Base-by-base conservation (phyloP, 1,140 invertebrate species). In the Metopolophium dirhodum region DNA sequence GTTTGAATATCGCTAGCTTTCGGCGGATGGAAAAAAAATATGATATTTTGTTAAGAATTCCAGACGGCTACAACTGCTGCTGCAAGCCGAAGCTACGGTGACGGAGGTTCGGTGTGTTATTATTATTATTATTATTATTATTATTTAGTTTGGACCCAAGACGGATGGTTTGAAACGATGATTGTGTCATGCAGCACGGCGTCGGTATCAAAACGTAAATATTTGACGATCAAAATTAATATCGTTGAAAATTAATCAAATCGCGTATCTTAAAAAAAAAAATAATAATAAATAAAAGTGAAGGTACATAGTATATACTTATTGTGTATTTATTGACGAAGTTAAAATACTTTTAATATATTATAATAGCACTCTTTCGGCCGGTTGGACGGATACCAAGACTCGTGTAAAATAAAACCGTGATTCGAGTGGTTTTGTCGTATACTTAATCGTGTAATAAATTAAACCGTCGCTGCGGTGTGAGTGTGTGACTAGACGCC, bases 221-320 rank as follows among this genome's bases (percentile, higher is more conserved):
- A n/a, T 86, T 86, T 86, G 85, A 86, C 45, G 85, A 86, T 86
- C 47, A 86, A 86, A 86, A 86, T 86, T 23, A 86, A 86, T n/a
- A n/a, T 20, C 14, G 23, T 18, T 20, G 85, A 86, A 47, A 86
- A 86, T 86, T 86, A 86, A 86, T 86, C 85, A 86, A 86, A 86
- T 49, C 26, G 85, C 45, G 85, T 45, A 9, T 77, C 61, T 77
- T n/a, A 4, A 4, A n/a, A 68, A 68, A 68, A 68, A n/a, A n/a
- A 83, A 41, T 8, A 83, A 83, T 35, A 35, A 82, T 83, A 41
- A 8, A 41, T 41, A 83, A 83, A 18, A 77, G 30, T n/a, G 61
- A n/a, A 77, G 30, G n/a, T n/a, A 77, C 14, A 77, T 22, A n/a
- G 0, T 7, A 6, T 22, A 54, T 54, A 54, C 51, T 54, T 11